Conservation (phyloP, 1,140 invertebrate species). For the Epicauta chinensis region DNA sequence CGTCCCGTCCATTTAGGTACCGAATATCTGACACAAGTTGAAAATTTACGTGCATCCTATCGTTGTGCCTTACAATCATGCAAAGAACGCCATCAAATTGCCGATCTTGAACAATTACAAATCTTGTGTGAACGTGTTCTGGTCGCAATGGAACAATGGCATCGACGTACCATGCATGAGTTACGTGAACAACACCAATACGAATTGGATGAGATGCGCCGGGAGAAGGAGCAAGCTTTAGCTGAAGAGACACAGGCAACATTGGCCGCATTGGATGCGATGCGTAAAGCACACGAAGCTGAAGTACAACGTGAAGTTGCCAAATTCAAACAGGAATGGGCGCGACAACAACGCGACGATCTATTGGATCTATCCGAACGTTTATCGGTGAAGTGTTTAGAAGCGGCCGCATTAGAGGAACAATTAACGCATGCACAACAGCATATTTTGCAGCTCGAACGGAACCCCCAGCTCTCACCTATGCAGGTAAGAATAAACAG, state of each 20-base stretch:
- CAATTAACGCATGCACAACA: slow-evolving; percentile 74
- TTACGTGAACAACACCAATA: slow-evolving; percentile 77
- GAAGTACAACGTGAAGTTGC: slow-evolving; percentile 83
- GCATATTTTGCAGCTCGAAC: slow-evolving; percentile 69
- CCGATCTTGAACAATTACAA: slow-evolving; percentile 79
- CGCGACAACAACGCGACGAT: slow-evolving; percentile 66
- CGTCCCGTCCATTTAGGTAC: slow-evolving; percentile 51
- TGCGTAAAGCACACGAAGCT: slow-evolving; percentile 87
- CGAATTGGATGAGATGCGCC: slow-evolving; percentile 63
- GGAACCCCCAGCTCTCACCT: slow-evolving; percentile 53
- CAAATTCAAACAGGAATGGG: slow-evolving; percentile 80
- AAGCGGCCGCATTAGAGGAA: slow-evolving; percentile 79
- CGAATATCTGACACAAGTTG: slow-evolving; percentile 71
- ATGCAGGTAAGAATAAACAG: slow-evolving; percentile 44
- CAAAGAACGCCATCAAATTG: slow-evolving; percentile 68
- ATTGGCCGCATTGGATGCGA: slow-evolving; percentile 78
- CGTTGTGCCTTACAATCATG: slow-evolving; percentile 57
- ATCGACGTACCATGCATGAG: slow-evolving; percentile 75
- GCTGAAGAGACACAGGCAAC: slow-evolving; percentile 84
- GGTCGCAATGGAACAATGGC: slow-evolving; percentile 80
- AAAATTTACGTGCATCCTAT: slow-evolving; percentile 65
- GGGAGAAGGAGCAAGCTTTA: slow-evolving; percentile 82
- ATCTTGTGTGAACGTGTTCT: slow-evolving; percentile 81
- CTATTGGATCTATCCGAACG: slow-evolving; percentile 83
- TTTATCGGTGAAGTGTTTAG: slow-evolving; percentile 86